A percentile compares a stretch with the other conserved stretches of the same genome.
Evolutionary conservation across 64 coral and sea anemone species (phyloP).

Genomic region (Acropora tenuis): DNA sequence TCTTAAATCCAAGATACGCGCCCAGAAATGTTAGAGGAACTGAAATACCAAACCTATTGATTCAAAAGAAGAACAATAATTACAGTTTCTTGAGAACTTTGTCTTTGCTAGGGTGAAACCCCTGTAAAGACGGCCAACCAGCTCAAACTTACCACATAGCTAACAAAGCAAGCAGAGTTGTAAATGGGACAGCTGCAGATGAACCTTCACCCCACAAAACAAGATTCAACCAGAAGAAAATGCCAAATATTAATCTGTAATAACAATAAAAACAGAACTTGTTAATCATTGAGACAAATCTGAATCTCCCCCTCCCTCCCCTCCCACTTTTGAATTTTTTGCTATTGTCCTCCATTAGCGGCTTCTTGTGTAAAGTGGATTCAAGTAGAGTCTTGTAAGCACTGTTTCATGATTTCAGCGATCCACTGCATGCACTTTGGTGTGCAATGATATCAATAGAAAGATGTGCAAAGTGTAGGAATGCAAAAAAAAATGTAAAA

Average conservation of each 20-base stretch:
- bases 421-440: too few relatives aligned
- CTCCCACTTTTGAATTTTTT: too few relatives aligned
- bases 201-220: constrained; percentile 93
- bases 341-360: too few relatives aligned
- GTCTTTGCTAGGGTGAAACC: neutral
- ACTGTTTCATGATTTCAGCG: too few relatives aligned
- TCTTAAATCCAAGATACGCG: constrained; percentile 97
- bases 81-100: neutral
- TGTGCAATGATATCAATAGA: too few relatives aligned
- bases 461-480: too few relatives aligned
- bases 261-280: neutral
- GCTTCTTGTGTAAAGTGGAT: too few relatives aligned
- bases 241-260: constrained; percentile 76
- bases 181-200: constrained; percentile 97
- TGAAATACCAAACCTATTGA: constrained; percentile 91
- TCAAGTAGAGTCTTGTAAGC: too few relatives aligned
- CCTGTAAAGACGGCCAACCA: too few relatives aligned
- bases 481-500: too few relatives aligned
- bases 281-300: too few relatives aligned
- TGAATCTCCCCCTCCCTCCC: too few relatives aligned
- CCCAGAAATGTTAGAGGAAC: constrained; percentile 97
- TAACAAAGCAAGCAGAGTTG: constrained; percentile 84
- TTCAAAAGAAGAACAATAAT: neutral
- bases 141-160: constrained; percentile 82
- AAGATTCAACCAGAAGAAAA: constrained; percentile 94